Base-by-base conservation (phyloP, 1,140 invertebrate species). In the Atopsyche davidsoni region DNA sequence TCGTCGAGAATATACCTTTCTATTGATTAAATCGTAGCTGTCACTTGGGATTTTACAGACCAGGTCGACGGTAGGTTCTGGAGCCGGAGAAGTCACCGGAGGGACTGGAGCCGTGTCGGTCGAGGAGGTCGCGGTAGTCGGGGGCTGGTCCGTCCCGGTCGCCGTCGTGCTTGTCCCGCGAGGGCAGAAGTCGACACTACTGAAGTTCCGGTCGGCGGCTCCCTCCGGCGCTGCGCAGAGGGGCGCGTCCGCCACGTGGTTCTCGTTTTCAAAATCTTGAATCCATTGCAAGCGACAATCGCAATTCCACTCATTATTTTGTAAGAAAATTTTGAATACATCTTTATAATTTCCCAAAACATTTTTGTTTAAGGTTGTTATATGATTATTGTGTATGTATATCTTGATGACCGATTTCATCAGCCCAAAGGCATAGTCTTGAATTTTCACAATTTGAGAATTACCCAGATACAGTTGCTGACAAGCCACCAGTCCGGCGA, bases 341-440 rank as follows among this genome's bases (percentile, higher is more conserved):
- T 58, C 58, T 14, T 48, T 45, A 31, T 53, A 50, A 14, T 58
- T 44, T 21, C 55, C 55, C 2, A 60, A 59, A 38, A 64, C 60
- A 18, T 55, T 63, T 14, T 52, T 57, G 40, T 60, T 60, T 57
- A 65, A 61, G 32, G 62, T 54, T 6, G 57, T 19, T 14, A 63
- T 57, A 44, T 57, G 53, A n/a, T 59, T 55, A 2, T 47, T 24
- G 0, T 28, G 22, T 4, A 46, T 35, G 13, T 47, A 2, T 22
- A 51, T 28, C 6, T 38, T n/a, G 13, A 28, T 22, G n/a, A 57
- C 31, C 2, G 25, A 11, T 23, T 18, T 41, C 53, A 64, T 49
- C 11, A 50, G 32, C 25, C 47, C 44, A 46, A 67, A 67, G 4
- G 63, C 51, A 40, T 58, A 57, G 9, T 46, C 31, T 2, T 59